Conservation (phyloP, 2,797 vertebrate genomes). For the Coregonus sp. region DNA sequence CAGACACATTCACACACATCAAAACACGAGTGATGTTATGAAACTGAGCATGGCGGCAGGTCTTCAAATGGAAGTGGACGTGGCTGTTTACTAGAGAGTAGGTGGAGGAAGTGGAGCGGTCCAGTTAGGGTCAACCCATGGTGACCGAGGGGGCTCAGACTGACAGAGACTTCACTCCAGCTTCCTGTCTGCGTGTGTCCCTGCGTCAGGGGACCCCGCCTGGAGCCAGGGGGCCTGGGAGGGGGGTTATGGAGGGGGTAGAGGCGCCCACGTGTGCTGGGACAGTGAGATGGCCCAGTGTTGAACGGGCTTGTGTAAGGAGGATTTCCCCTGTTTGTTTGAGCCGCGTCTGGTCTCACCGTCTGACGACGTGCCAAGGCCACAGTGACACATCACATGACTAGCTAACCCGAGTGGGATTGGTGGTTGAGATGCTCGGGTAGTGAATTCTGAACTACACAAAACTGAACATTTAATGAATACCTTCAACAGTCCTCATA, state of each 20-base stretch:
- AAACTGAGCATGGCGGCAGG: slow-evolving; percentile 58
- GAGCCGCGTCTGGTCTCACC: slow-evolving; percentile 17
- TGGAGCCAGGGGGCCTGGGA: slow-evolving; percentile 62
- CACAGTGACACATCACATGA: background rate
- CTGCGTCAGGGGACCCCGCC: slow-evolving; percentile 75
- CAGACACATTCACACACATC: slow-evolving; percentile 64
- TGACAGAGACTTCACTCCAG: slow-evolving; percentile 75
- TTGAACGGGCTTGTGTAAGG: slow-evolving; percentile 67
- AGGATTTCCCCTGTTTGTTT: slow-evolving; percentile 81
- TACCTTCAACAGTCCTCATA: background rate
- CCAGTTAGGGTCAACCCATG: slow-evolving; percentile 74
- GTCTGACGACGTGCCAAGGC: background rate
- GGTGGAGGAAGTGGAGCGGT: slow-evolving; percentile 67
- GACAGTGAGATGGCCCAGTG: slow-evolving; percentile 65
- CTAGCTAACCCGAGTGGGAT: background rate
- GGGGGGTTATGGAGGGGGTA: background rate
- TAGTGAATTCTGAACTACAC: background rate
- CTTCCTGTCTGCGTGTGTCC: slow-evolving; percentile 74
- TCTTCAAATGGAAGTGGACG: slow-evolving; percentile 69
- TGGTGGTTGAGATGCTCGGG: too few species aligned
- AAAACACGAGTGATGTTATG: slow-evolving; percentile 78
- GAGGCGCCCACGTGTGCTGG: slow-evolving; percentile 54
- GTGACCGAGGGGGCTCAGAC: slow-evolving; percentile 69
- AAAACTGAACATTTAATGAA: background rate
- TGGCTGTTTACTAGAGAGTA: slow-evolving; percentile 69